Conservation (phyloP, 1,140 invertebrate species). For the Luehdorfia chinensis region DNA sequence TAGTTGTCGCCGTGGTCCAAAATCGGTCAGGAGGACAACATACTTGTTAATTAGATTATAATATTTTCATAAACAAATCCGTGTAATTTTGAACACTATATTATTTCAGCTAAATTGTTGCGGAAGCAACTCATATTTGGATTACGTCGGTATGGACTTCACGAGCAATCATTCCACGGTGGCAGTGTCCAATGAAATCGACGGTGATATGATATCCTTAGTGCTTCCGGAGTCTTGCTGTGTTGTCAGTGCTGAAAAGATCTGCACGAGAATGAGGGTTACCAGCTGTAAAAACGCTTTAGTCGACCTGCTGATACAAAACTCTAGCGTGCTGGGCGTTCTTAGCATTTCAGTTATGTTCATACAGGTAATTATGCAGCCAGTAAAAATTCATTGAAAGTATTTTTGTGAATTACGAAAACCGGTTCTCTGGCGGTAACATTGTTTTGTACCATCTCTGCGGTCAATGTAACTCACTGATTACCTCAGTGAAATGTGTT, state of each 20-base stretch:
- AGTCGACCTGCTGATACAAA: constrained; percentile 46
- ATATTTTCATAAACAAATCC: too few relatives aligned
- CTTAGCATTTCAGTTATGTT: constrained; percentile 69
- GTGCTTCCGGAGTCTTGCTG: constrained; percentile 50
- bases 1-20: too few relatives aligned
- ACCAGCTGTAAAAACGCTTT: constrained; percentile 47
- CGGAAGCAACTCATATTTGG: constrained; percentile 45
- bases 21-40: too few relatives aligned
- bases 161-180: constrained; percentile 40
- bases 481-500: too few relatives aligned
- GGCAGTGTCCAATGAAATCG: constrained; percentile 24
- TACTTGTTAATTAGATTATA: too few relatives aligned
- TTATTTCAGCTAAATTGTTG: constrained; percentile 52
- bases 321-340: constrained; percentile 56
- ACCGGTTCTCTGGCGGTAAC: too few relatives aligned
- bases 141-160: constrained; percentile 53
- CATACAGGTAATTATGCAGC: constrained; percentile 42
- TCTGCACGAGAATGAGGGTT: constrained; percentile 35
- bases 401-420: not conserved
- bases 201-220: constrained; percentile 31
- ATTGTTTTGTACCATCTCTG: too few relatives aligned
- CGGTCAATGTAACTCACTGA: too few relatives aligned
- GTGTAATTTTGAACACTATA: too few relatives aligned
- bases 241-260: constrained; percentile 19
- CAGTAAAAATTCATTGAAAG: not conserved